Evolutionary conservation across 1,140 invertebrate genomes (phyloP), one percentile per base, ranked within the genome.

Genomic region (Eciton burchellii): DNA sequence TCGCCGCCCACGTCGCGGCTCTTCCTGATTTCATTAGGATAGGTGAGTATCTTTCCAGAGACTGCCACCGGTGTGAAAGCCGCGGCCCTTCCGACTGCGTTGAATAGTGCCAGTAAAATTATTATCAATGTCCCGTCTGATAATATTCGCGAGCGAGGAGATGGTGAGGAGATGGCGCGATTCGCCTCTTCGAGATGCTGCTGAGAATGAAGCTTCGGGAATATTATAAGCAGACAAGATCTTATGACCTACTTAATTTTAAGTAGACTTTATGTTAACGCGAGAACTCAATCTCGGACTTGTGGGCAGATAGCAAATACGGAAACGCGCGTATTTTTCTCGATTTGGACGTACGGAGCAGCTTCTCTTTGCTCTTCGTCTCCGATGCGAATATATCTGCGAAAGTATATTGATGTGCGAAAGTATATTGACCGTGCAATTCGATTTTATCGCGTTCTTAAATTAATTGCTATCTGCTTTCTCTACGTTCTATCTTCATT

Each of bases 1-100:
- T 93, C 79, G 89, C 82, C 82, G 89, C 89, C 82, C 85, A 88
- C 74, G 86, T 88, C 76, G 87, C 86, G 82, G 92, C 91, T 84
- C 91, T 94, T 88, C 93, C 93, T 86, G 93, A 94, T 87, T 86
- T 92, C 70, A 94, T 94, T 88, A 91, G 92, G 86, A 93, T 93
- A 92, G 92, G 92, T 93, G 88, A 92, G 88, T 90, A 89, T 85
- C 81, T 88, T 90, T 89, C 24, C 84, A 35, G 35, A 73, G 71
- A 66, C n/a, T 88, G 62, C 63, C 65, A 41, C 56, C 29, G n/a
- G 52, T 35, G 49, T 86, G 76, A 87, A 87, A 83, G 81, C 49
- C 57, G 52, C 56, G 65, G 59, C 77, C 26, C 56, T 81, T 81
- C 73, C 56, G 70, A 54, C 68, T 14, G n/a, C 65, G 26, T 49